Base-by-base conservation (phyloP, 2,797 vertebrate species). In the Chrosomus eos region DNA sequence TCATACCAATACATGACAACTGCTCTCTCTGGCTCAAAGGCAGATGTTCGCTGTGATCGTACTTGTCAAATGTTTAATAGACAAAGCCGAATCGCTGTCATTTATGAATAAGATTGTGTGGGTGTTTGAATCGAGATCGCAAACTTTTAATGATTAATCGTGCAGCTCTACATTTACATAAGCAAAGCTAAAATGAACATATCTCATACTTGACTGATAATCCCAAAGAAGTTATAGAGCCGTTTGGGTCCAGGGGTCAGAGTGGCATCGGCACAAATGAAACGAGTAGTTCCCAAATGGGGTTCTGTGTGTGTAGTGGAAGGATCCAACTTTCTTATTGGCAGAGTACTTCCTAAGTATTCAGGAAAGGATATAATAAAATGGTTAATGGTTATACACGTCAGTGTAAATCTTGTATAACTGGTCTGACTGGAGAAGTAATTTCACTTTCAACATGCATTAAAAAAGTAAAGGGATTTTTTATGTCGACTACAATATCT, bases 251-350 rank as follows among this genome's bases (percentile, higher is more conserved):
- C 98, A 67, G 97, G 97, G 40, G 88, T 97, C 88, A 96, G 93
- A 0, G 97, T 99, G 77, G 98, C 98, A 90, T 99, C 98, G 23
- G 96, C 93, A 51, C 96, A 98, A 87, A 99, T 96, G 86, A 99
- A 99, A 99, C 21, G 98, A 99, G 90, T 99, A 99, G 91, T 97
- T 99, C 80, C 98, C 98, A 91, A 99, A 99, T 13, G 96, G 90
- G 53, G 97, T 98, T 80, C 90, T 93, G 89, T 99, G 97, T 64
- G 97, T 87, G 10, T 99, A 97, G 92, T 97, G 97, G 89, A 98
- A 99, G 68, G 97, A 97, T 83, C 98, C 98, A 74, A 97, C 93
- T 91, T 95, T 97, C 89, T 85, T 95, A 93, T 95, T 95, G 3
- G 96, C 97, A 67, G 98, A 99, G 85, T 99, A 99, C 89, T 97